Base-by-base conservation (phyloP, 2,888 invertebrate genomes). In the Apotomis betuletana region DNA sequence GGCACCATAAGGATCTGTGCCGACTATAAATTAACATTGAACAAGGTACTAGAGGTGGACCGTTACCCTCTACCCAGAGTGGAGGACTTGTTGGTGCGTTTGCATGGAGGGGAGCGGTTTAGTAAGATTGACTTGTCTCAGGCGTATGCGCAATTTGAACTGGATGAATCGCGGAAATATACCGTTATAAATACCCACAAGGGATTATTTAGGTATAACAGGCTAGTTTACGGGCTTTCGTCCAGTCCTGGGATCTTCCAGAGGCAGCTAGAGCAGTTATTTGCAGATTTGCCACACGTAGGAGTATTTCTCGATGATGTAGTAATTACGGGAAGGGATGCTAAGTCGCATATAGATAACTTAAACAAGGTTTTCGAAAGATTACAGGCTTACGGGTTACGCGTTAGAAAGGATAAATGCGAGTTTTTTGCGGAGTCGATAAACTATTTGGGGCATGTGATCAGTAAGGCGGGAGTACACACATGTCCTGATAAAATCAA, bases 291-390 rank as follows among this genome's bases (percentile, higher is more conserved):
- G 0, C 58, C 58, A 3, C 36, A 4, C 10, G 58, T 58, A 36
- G 58, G 58, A 5, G 58, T 58, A 4, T 58, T 36, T 12, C 10
- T 58, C 5, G 58, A 58, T 58, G 58, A 58, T 36, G 58, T 58
- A 4, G 36, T 58, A 10, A 9, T 58, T 3, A 58, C 58, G 3
- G 58, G 36, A 9, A 38, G 8, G 36, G 9, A 58, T 10, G 58
- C 36, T 36, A 4, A 27, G 9, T 36, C 36, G 9, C 58, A 58
- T 36, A 36, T 58, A 27, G 36, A 58, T 12, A 51, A 6, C 4
- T 51, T 51, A n/a, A 6, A 51, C 10, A 51, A 51, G 10, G 44
- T 44, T 44, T 55, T 55, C 5, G 55, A 13, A 6, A n/a, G 55
- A 13, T 15, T 55, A 15, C 13, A 58, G 10, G 36, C 36, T 4